Evolutionary conservation across 1,140 invertebrate genomes (phyloP).

Genomic region (Orchesella cincta): DNA sequence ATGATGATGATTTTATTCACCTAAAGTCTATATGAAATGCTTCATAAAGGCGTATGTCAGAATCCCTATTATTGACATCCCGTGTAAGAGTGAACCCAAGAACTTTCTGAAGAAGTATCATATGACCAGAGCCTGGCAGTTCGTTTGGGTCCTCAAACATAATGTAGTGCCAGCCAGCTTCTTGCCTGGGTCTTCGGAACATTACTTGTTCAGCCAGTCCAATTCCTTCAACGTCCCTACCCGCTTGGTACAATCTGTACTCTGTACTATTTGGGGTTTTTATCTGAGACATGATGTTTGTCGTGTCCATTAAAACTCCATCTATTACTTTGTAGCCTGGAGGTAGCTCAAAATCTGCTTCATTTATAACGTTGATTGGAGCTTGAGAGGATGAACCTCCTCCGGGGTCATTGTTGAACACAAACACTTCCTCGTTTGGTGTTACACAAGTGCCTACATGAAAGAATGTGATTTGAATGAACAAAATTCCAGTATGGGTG

Average conservation of each 20-base stretch:
- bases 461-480: too few species aligned
- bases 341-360: not conserved
- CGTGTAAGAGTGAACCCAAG: not conserved
- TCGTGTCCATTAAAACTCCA: not conserved
- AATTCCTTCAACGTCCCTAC: too few species aligned
- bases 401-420: too few species aligned
- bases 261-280: not conserved
- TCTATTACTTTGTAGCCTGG: not conserved
- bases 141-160: not conserved
- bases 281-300: not conserved
- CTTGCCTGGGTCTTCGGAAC: not conserved
- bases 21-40: not conserved
- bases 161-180: slow-evolving; percentile 14
- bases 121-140: not conserved
- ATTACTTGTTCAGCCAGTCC: too few species aligned
- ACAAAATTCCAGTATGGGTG: too few species aligned
- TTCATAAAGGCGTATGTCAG: not conserved
- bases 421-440: too few species aligned
- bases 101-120: not conserved
- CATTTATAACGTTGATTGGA: too few species aligned
- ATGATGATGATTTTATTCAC: too few species aligned
- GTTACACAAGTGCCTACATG: too few species aligned
- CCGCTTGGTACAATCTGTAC: not conserved
- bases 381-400: too few species aligned
- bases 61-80: not conserved